phyloP scores from a whole-genome alignment of 2,113 vertebrate species.

The Anarrhichthys ocellatus region DNA sequence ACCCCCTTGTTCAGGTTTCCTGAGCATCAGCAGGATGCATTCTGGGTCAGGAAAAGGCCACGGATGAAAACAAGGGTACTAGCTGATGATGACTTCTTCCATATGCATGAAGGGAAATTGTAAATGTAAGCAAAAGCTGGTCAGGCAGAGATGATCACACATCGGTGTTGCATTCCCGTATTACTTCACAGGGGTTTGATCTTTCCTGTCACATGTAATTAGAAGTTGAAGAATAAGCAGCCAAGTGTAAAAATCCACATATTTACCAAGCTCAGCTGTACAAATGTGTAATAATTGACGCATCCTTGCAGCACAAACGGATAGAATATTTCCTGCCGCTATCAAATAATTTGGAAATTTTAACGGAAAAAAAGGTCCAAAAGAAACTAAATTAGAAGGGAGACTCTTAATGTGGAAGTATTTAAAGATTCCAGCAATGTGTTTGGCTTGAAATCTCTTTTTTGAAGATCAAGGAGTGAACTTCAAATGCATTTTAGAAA shows the following conservation, averaged over 20 bases:
- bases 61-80: constrained; percentile 31
- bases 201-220: background rate
- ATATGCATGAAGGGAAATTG: constrained; percentile 61
- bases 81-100: constrained; percentile 20
- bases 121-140: constrained; percentile 52
- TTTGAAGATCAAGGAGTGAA: constrained; percentile 47
- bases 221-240: background rate
- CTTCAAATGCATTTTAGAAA: constrained; percentile 33
- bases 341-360: constrained; percentile 9
- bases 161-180: constrained; percentile 3
- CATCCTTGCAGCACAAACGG: background rate
- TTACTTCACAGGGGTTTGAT: constrained; percentile 2
- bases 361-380: background rate
- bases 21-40: constrained; percentile 60
- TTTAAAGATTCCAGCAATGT: constrained; percentile 22
- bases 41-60: constrained; percentile 55
- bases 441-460: constrained; percentile 28
- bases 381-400: constrained; percentile 1
- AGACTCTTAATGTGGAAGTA: background rate
- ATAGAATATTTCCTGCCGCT: background rate
- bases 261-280: background rate
- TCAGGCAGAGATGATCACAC: constrained; percentile 32
- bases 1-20: constrained; percentile 55
- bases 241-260: background rate
- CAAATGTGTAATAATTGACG: background rate